Percentiles rank a stretch among this genome's conserved stretches.
These are phyloP conservation scores for Hofmannophila pseudospretella DNA, from an alignment of 2,888 invertebrate genomes.

Conservation along the genomic window DNA sequence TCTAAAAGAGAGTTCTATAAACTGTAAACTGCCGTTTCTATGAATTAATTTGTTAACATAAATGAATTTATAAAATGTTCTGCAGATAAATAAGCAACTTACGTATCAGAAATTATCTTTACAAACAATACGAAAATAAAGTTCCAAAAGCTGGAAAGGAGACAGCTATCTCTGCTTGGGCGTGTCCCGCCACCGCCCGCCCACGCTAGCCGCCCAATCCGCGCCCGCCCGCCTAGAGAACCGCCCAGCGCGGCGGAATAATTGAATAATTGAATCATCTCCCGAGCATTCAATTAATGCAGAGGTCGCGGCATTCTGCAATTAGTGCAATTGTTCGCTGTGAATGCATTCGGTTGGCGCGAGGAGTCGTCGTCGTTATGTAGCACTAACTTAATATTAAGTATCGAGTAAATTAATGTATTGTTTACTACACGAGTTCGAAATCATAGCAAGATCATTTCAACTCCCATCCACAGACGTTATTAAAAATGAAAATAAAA, in stretches of 20 bases:
- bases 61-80: not conserved
- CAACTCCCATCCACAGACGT: no score
- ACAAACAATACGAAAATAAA: slow-evolving; percentile 4
- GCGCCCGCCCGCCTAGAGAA: slow-evolving; percentile 43
- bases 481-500: no score
- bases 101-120: no score
- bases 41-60: no score
- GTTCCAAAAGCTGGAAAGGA: slow-evolving; percentile 4
- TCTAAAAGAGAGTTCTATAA: no score
- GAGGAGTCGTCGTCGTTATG: slow-evolving; percentile 7
- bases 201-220: slow-evolving; percentile 52
- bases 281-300: slow-evolving; percentile 59
- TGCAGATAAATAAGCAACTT: not conserved
- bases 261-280: slow-evolving; percentile 69
- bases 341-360: slow-evolving; percentile 3
- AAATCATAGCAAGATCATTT: no score
- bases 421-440: no score
- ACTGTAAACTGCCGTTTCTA: no score
- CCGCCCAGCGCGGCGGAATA: slow-evolving; percentile 47
- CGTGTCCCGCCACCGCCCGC: slow-evolving; percentile 51
- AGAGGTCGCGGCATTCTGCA: slow-evolving; percentile 23
- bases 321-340: slow-evolving; percentile 40
- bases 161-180: slow-evolving; percentile 35
- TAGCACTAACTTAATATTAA: no score
- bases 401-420: no score